Evolutionary conservation across 1,140 invertebrate species (phyloP).

Genomic region (Aphis gossypii): DNA sequence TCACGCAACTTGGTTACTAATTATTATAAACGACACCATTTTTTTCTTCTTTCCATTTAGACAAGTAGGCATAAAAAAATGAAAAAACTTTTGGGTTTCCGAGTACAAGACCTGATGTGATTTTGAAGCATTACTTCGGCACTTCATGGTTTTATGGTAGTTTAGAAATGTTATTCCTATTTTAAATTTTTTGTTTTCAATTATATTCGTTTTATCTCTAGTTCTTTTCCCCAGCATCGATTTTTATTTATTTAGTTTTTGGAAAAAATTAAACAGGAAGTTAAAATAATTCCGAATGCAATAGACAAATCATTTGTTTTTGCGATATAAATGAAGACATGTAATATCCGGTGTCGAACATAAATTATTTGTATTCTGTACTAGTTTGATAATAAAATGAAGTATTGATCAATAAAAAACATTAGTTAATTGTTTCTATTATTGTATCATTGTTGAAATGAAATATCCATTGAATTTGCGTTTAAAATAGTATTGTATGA

Average conservation of each 20-base stretch:
- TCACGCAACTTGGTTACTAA: slow-evolving; percentile 4
- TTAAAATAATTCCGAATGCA: neutral
- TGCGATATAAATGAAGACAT: neutral
- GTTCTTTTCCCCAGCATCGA: neutral
- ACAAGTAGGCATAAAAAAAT: neutral
- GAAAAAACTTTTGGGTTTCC: neutral
- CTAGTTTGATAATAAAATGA: neutral
- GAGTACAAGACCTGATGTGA: neutral
- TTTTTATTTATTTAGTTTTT: neutral
- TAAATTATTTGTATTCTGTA: slow-evolving; percentile 4
- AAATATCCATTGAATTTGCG: neutral
- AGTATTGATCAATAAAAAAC: neutral
- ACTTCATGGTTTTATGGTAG: neutral
- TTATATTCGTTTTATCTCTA: neutral
- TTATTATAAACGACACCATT: slow-evolving; percentile 35
- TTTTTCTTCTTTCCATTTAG: neutral
- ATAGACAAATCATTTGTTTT: neutral
- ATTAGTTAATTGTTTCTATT: neutral
- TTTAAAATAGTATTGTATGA: neutral
- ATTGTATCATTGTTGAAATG: neutral
- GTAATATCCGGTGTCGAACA: neutral
- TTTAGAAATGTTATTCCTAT: neutral
- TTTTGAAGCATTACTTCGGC: neutral
- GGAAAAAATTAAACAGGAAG: neutral
- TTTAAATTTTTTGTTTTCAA: neutral